Evolutionary conservation across 2,888 invertebrate genomes (phyloP), one percentile per base, ranked within the genome.

Genomic region (Thera obeliscata): DNA sequence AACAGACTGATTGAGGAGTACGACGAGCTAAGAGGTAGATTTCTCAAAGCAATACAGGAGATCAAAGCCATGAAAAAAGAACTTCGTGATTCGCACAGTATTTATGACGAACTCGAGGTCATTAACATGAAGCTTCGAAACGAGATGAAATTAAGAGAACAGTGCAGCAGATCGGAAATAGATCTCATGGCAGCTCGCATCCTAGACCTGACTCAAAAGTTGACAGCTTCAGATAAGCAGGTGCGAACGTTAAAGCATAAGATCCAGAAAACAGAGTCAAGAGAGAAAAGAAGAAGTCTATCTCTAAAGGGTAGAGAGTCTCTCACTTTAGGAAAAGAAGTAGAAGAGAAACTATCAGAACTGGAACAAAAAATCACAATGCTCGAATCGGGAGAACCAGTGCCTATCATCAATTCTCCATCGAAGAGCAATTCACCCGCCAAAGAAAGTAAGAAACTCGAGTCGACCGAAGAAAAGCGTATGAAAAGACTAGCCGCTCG

Each of bases 261-360:
- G 85, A 91, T 97, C 69, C 95, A 96, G 73, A 96, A 96, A 81
- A 94, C 96, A 0, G 97, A 97, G 81, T 95, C 95, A 0, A 94
- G 96, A 76, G 97, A 97, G 78, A 96, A 97, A 76, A 93, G 98
- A 73, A 94, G 98, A 71, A 97, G 97, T 49, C 91, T 97, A 35
- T 97, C 97, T 0, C 89, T 98, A 55, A 98, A 98, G 86, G 97
- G 97, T 6, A 95, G 96, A 74, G 97, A 97, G 85, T 96, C 97
- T 43, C 95, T 97, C 76, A 96, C 96, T 7, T 94, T 97, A 56
- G 96, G 96, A 11, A 97, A 97, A 85, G 97, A 97, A 85, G 95
- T 98, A 22, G 98, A 98, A 86, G 96, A 97, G 72, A 98, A 98
- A 85, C 94, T 98, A 56, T 95, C 95, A n/a, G 96, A 97, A 83